A percentile compares a stretch with the other conserved stretches of the same genome.
Conservation (phyloP, 2,113 vertebrate species). For the Ailuropoda melanoleuca region DNA sequence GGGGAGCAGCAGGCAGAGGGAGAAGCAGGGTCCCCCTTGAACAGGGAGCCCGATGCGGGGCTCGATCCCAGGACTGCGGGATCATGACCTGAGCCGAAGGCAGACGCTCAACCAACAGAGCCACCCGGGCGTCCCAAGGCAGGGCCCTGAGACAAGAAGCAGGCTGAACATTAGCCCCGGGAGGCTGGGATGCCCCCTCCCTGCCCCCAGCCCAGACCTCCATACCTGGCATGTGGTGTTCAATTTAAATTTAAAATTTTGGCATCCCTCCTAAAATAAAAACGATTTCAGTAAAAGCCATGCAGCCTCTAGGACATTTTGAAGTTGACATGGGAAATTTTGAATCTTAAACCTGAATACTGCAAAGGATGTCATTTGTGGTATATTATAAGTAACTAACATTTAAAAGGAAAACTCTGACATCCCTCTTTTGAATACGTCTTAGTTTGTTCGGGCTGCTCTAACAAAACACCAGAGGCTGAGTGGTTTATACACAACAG, state of each 20-base stretch:
- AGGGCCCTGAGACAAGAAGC: neutral
- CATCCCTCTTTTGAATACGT: neutral
- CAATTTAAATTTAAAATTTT: neutral
- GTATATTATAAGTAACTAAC: neutral
- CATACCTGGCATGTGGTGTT: neutral
- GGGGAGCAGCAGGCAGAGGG: neutral
- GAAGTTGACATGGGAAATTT: neutral
- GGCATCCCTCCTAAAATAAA: neutral
- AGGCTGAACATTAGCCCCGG: neutral
- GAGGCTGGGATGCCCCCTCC: neutral
- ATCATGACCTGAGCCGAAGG: neutral
- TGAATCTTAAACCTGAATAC: neutral
- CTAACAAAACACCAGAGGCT: neutral
- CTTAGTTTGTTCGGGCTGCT: neutral
- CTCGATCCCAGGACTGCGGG: neutral
- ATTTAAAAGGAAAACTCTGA: neutral
- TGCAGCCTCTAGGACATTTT: neutral
- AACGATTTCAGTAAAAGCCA: constrained; percentile 21
- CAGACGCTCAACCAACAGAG: neutral
- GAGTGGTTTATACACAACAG: neutral
- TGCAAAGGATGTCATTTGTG: neutral
- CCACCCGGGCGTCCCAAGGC: neutral
- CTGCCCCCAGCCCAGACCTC: neutral
- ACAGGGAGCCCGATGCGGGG: no score
- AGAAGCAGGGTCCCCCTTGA: neutral